phyloP scores from a whole-genome alignment of 2,113 vertebrate genomes.

The Tupaia chinensis region DNA sequence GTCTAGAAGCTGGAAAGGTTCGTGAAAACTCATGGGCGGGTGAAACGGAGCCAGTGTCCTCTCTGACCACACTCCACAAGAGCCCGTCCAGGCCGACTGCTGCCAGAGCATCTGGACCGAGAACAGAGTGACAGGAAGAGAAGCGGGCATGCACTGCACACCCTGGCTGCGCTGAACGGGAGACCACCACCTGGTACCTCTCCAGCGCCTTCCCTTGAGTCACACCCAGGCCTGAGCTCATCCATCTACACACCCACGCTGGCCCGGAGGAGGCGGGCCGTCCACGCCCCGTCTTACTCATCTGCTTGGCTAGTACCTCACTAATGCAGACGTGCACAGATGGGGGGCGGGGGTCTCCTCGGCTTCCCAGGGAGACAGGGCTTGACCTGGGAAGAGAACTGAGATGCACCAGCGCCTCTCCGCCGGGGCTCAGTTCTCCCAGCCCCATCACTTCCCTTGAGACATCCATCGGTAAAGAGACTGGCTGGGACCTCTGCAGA shows the following conservation, averaged over 20 bases:
- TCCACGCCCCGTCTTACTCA: background rate
- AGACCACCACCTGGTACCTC: constrained; percentile 64
- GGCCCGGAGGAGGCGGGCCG: constrained; percentile 16
- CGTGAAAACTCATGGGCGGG: background rate
- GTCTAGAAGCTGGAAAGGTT: background rate
- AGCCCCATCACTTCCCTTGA: background rate
- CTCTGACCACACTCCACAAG: background rate
- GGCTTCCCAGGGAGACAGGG: background rate
- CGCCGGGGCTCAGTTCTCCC: background rate
- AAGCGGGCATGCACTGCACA: background rate
- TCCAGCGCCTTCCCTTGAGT: constrained; percentile 71
- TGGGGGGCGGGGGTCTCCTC: fast-evolving
- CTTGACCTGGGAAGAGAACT: background rate
- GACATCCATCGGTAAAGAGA: background rate
- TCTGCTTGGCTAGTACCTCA: background rate
- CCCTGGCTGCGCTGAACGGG: constrained; percentile 36
- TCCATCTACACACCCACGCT: background rate
- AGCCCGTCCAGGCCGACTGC: background rate
- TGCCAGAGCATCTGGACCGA: constrained; percentile 31
- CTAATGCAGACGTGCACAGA: background rate
- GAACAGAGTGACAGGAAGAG: constrained; percentile 15
- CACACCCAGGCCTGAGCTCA: constrained; percentile 74
- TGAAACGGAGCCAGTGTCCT: background rate
- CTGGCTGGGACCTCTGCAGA: too few species aligned
- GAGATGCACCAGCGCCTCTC: background rate